Evolutionary conservation across 2,113 vertebrate species (phyloP).

Genomic region (Spilogale gracilis): DNA sequence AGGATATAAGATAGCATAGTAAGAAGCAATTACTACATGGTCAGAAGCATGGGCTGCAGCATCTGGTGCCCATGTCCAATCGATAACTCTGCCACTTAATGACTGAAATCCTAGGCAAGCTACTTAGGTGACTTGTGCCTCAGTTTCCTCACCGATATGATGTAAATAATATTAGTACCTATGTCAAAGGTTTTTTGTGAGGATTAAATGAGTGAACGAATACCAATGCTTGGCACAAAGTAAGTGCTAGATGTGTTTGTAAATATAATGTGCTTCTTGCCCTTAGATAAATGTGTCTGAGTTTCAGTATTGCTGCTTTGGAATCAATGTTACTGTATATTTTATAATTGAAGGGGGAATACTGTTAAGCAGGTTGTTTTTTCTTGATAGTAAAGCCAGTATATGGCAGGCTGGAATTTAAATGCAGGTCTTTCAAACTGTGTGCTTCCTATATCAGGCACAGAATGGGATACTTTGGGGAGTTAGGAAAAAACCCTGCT

Average conservation of each 20-base stretch:
- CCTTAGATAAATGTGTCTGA: background rate
- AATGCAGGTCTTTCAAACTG: slow-evolving; percentile 45
- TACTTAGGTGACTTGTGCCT: background rate
- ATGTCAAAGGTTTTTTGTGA: background rate
- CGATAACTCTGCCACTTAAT: background rate
- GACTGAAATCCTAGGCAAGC: background rate
- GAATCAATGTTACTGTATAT: background rate
- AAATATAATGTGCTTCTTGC: background rate
- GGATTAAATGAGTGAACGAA: background rate
- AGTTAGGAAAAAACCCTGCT: background rate
- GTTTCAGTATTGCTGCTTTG: background rate
- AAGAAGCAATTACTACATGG: background rate
- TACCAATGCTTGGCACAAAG: background rate
- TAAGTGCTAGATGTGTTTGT: background rate
- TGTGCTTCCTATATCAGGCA: background rate
- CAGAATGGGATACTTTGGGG: background rate
- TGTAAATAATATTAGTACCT: background rate
- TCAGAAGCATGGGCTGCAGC: background rate
- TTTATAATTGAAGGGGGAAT: background rate
- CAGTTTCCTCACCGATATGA: background rate
- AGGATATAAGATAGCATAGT: background rate
- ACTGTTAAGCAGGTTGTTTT: slow-evolving; percentile 1
- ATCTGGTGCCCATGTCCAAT: fast-evolving
- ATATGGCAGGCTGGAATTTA: background rate
- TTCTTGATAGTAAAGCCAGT: background rate